Base-by-base conservation (phyloP, 92 coral and sea anemone genomes). In the Porites divaricata region DNA sequence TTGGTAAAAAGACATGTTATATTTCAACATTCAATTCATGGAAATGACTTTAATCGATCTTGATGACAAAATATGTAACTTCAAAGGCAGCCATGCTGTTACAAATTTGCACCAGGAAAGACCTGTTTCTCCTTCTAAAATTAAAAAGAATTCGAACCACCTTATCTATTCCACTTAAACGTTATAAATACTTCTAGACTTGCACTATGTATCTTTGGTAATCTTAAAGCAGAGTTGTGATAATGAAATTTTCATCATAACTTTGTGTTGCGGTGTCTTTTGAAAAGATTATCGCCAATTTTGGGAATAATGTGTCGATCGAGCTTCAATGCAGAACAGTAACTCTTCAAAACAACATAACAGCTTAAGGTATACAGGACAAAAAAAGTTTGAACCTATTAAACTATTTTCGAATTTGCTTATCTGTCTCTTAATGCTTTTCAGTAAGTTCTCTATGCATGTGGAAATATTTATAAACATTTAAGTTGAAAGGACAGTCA, bases 211-310 rank as follows among this genome's bases (percentile, higher is more conserved):
- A 20, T 17, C 50, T 80, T n/a, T 48, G 54, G 69, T 52, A 11
- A 70, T 70, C 35, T 52, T 70, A 8, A 4, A 80, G 67, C 26
- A 67, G 22, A n/a, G 20, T 4, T 28, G 11, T 69, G 51, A 19
- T 16, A 45, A 28, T 21, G 52, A 69, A 68, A 70, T 69, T 69
- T 56, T 69, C 51, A 26, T 53, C 84, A 79, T 68, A 25, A 70
- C 52, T 80, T 1, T 56, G 67, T 17, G 50, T 26, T 68, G 76
- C 65, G 85, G 76, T 80, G 76, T 69, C 85, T 67, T 35, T 79
- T 67, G 74, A 79, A 67, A 67, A 49, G 51, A 52, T 53, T 53
- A 79, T 66, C 63, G 72, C 57, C 82, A 63, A 63, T 78, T n/a
- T 65, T 66, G 9, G 19, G 51, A 78, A 78, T 73, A 78, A 78